Conservation (phyloP, 2,113 vertebrate species). For the Camelus bactrianus region DNA sequence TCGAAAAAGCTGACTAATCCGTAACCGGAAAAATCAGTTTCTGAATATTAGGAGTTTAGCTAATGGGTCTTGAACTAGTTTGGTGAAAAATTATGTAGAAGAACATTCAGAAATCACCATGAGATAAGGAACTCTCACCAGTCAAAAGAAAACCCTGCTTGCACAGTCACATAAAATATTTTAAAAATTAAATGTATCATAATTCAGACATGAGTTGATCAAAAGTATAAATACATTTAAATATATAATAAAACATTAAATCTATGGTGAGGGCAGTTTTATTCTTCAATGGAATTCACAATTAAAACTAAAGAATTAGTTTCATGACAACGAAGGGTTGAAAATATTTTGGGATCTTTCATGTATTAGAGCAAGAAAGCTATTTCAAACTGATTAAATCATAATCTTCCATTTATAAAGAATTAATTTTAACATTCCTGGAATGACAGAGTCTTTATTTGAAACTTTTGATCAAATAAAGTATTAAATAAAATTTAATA, state of each 20-base stretch:
- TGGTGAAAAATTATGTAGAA: background rate
- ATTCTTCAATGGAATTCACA: background rate
- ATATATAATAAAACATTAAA: background rate
- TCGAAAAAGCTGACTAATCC: background rate
- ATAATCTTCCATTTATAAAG: background rate
- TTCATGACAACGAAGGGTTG: background rate
- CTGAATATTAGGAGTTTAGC: background rate
- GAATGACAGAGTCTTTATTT: background rate
- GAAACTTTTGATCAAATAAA: background rate
- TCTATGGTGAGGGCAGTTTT: background rate
- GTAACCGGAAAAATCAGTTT: background rate
- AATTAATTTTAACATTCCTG: background rate
- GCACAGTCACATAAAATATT: background rate
- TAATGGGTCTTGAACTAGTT: background rate
- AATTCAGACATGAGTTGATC: background rate
- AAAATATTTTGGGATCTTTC: background rate
- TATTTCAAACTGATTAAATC: conserved; percentile 20
- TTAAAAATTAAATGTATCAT: background rate
- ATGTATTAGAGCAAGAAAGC: background rate
- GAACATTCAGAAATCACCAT: background rate
- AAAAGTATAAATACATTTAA: background rate
- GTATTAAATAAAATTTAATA: background rate
- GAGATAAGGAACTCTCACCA: background rate
- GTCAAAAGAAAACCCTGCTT: background rate
- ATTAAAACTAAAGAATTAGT: background rate